phyloP scores from a whole-genome alignment of 1,140 invertebrate genomes.

The Drosophila ohnishii region DNA sequence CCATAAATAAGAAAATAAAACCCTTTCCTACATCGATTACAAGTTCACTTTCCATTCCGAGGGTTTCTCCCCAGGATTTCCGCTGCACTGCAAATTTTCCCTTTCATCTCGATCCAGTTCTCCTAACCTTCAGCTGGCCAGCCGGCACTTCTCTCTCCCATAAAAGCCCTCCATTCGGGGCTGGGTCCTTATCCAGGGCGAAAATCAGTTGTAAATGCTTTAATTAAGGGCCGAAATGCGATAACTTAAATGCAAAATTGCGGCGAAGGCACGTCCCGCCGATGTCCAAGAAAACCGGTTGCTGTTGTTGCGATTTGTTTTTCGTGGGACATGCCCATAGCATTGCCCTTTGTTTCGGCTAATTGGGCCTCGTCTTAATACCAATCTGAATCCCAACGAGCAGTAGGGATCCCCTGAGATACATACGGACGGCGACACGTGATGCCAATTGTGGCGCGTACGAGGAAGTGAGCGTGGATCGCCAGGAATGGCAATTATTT shows the following conservation, averaged over 20 bases:
- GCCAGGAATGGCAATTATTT: conserved; percentile 63
- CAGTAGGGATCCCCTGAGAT: neutral
- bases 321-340: conserved; percentile 41
- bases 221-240: conserved; percentile 71
- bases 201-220: conserved; percentile 72
- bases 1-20: conserved; percentile 11
- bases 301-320: conserved; percentile 1
- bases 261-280: conserved; percentile 63
- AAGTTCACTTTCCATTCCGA: conserved; percentile 17
- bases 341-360: conserved; percentile 51
- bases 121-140: conserved; percentile 38
- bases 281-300: conserved; percentile 57
- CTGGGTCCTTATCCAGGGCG: conserved; percentile 49
- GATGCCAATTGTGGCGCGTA: conserved; percentile 41
- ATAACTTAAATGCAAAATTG: conserved; percentile 68
- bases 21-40: neutral
- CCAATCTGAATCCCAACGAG: neutral
- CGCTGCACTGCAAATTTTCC: conserved; percentile 18
- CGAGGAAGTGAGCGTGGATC: conserved; percentile 45
- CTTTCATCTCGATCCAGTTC: conserved; percentile 41
- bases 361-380: conserved; percentile 36
- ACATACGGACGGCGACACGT: conserved; percentile 2
- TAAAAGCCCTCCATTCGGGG: neutral
- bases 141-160: conserved; percentile 13
- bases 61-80: conserved; percentile 52